These are phyloP conservation scores for Selene dorsalis DNA, from an alignment of 2,797 vertebrate genomes.

Conservation along the genomic window DNA sequence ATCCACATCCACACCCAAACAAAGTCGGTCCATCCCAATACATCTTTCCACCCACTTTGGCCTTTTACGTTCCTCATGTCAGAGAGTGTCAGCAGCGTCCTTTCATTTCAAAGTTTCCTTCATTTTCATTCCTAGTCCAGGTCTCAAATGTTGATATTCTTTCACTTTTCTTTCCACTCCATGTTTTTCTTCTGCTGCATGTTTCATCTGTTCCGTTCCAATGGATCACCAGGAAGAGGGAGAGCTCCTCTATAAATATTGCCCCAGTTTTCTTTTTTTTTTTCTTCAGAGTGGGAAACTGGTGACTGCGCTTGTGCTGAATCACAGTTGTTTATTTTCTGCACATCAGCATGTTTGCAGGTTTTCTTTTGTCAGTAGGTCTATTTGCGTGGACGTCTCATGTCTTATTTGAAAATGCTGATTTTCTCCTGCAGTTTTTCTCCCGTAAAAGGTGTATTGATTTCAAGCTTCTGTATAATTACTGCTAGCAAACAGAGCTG, in stretches of 20 bases:
- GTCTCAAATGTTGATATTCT: slow-evolving; percentile 3
- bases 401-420: background rate
- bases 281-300: slow-evolving; percentile 32
- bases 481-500: slow-evolving; percentile 9
- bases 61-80: slow-evolving; percentile 22
- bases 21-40: background rate
- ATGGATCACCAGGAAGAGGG: slow-evolving; percentile 63
- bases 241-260: slow-evolving; percentile 81
- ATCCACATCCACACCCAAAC: background rate
- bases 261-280: slow-evolving; percentile 67
- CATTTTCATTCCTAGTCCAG: background rate
- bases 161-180: slow-evolving; percentile 13
- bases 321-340: slow-evolving; percentile 62
- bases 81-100: slow-evolving; percentile 28
- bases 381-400: slow-evolving; percentile 12
- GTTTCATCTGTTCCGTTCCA: slow-evolving; percentile 48
- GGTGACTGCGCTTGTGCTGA: slow-evolving; percentile 59
- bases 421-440: background rate
- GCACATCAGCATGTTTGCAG: slow-evolving; percentile 45
- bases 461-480: background rate
- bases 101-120: slow-evolving; percentile 28
- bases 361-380: slow-evolving; percentile 9
- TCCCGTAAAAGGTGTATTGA: background rate
- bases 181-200: slow-evolving; percentile 8
- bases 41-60: background rate